Evolutionary conservation across 2,797 vertebrate species (phyloP).

Genomic region (Enteromius thamalakanensis): DNA sequence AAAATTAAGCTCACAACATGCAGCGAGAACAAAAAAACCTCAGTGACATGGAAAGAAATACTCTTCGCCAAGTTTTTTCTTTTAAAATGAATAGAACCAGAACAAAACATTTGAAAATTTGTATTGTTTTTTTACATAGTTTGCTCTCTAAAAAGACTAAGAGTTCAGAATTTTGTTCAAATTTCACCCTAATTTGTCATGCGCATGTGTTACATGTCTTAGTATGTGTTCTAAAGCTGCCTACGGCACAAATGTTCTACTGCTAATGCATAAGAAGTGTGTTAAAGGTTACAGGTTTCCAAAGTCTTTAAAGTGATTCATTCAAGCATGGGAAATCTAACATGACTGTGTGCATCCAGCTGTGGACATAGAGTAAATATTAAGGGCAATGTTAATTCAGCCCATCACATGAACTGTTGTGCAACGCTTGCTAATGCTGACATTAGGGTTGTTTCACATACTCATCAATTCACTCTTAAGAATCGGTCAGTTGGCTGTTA

Average conservation of each 20-base stretch:
- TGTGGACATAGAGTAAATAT: not conserved
- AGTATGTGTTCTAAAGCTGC: conserved; percentile 13
- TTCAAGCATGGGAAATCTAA: conserved; percentile 21
- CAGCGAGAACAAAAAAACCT: not conserved
- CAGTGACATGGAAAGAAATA: not conserved
- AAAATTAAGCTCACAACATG: not conserved
- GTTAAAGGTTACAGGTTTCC: conserved; percentile 28
- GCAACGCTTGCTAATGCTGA: conserved; percentile 23
- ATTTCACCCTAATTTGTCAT: conserved; percentile 43
- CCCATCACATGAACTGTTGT: conserved; percentile 8
- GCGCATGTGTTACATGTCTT: not conserved
- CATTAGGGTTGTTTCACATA: not conserved
- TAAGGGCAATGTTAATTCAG: not conserved
- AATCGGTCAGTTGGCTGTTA: conserved; percentile 33
- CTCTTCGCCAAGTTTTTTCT: not conserved
- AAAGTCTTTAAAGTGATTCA: conserved; percentile 36
- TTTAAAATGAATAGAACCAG: not conserved
- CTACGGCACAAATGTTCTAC: conserved; percentile 25
- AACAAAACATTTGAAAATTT: not conserved
- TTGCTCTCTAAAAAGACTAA: conserved; percentile 9
- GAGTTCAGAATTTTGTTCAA: conserved; percentile 17
- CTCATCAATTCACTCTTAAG: conserved; percentile 37
- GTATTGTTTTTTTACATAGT: not conserved
- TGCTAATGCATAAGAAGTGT: conserved; percentile 18
- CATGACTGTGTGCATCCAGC: conserved; percentile 13